These are phyloP conservation scores for Xenentodon cancila DNA, from an alignment of 2,797 vertebrate genomes.

Conservation along the genomic window DNA sequence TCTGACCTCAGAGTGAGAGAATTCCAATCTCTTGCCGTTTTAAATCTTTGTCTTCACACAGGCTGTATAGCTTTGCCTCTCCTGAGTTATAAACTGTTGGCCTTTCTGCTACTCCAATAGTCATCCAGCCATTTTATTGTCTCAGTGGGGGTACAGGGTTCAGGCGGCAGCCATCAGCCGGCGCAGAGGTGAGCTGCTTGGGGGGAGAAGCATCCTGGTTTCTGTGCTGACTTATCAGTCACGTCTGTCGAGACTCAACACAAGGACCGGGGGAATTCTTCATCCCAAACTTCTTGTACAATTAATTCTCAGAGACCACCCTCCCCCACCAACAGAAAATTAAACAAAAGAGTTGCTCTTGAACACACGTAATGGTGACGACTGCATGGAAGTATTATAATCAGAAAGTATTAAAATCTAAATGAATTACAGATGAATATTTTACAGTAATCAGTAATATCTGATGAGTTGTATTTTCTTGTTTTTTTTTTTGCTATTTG, in stretches of 20 bases:
- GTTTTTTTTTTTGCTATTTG: conserved; percentile 21
- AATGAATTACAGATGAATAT: conserved; percentile 23
- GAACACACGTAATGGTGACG: not conserved
- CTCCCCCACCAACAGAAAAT: conserved; percentile 8
- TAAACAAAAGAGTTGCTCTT: not conserved
- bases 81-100: conserved; percentile 79
- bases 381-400: conserved; percentile 4
- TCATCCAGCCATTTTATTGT: conserved; percentile 86
- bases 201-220: conserved; percentile 46
- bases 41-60: conserved; percentile 81
- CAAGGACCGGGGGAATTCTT: not conserved
- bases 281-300: not conserved
- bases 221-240: conserved; percentile 53
- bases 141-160: conserved; percentile 81
- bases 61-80: conserved; percentile 69
- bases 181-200: conserved; percentile 75
- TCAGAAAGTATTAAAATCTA: conserved; percentile 12
- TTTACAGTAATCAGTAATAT: conserved; percentile 10
- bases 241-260: conserved; percentile 23
- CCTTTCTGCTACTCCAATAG: conserved; percentile 77
- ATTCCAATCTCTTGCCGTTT: conserved; percentile 81
- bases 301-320: not conserved
- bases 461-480: not conserved
- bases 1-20: conserved; percentile 78
- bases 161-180: conserved; percentile 78